phyloP scores from a whole-genome alignment of 2,888 invertebrate genomes.

The Acrocyrtus sp. region DNA sequence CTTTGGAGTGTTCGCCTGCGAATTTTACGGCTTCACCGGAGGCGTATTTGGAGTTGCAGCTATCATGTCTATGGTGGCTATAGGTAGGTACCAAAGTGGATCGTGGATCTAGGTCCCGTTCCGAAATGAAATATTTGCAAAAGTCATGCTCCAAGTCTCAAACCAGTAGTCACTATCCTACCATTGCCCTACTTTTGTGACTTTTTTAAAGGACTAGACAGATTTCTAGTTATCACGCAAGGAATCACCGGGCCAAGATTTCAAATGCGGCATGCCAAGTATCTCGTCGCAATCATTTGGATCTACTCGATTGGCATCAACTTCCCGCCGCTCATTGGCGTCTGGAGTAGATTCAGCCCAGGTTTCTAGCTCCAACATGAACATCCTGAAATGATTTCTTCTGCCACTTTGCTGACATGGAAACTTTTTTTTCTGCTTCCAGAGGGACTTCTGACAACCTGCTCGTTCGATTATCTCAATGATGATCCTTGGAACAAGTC shows the following conservation, averaged over 20 bases:
- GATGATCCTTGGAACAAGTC: conserved; percentile 34
- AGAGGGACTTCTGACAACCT: conserved; percentile 50
- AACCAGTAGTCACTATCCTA: no score
- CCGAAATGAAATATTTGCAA: no score
- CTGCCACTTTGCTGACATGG: neutral
- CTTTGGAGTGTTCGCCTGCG: conserved; percentile 63
- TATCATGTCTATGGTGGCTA: conserved; percentile 48
- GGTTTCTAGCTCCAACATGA: conserved; percentile 9
- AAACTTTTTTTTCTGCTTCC: neutral
- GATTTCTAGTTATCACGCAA: conserved; percentile 44
- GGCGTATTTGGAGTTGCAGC: conserved; percentile 40
- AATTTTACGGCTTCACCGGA: conserved; percentile 45
- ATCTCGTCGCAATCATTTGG: conserved; percentile 51
- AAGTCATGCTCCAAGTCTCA: no score
- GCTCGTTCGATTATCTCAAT: conserved; percentile 51
- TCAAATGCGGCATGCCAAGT: conserved; percentile 26
- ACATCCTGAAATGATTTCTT: neutral
- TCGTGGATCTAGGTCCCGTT: no score
- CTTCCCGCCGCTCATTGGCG: conserved; percentile 44
- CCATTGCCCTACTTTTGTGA: no score
- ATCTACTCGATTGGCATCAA: conserved; percentile 47
- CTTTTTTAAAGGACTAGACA: conserved; percentile 23
- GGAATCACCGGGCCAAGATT: conserved; percentile 35
- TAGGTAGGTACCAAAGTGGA: conserved; percentile 28
- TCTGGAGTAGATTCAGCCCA: conserved; percentile 39